Evolutionary conservation across 1,140 invertebrate genomes (phyloP).

Genomic region (Limonius californicus): DNA sequence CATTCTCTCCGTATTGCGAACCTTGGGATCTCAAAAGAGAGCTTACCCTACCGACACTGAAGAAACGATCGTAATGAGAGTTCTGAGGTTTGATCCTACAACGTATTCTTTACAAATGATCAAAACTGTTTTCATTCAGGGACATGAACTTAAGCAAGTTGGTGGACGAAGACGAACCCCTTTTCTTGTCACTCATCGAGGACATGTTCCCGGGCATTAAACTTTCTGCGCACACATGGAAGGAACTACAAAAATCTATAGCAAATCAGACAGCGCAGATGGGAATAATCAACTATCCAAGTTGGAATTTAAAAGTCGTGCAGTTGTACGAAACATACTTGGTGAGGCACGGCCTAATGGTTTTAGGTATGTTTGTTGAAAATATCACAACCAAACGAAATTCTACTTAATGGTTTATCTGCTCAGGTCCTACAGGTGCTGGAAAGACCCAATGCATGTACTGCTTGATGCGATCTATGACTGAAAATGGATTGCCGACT

Average conservation of each 20-base stretch:
- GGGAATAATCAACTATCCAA: conserved; percentile 86
- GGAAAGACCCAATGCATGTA: conserved; percentile 88
- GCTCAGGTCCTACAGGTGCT: conserved; percentile 70
- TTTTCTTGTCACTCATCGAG: conserved; percentile 89
- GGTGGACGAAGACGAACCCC: conserved; percentile 80
- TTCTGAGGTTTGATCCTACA: too few species aligned
- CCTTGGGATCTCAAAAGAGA: conserved; percentile 73
- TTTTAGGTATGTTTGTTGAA: conserved; percentile 84
- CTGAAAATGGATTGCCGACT: conserved; percentile 73
- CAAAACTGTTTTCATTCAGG: too few species aligned
- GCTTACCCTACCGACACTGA: conserved; percentile 65
- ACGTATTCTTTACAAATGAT: too few species aligned
- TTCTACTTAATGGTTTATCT: background rate
- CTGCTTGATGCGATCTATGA: conserved; percentile 77
- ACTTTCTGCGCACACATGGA: conserved; percentile 77
- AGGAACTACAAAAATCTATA: conserved; percentile 79
- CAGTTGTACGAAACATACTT: conserved; percentile 90
- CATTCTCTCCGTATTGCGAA: conserved; percentile 89
- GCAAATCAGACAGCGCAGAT: conserved; percentile 74
- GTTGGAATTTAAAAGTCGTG: conserved; percentile 81
- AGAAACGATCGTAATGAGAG: conserved; percentile 79
- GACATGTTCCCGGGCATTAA: conserved; percentile 87
- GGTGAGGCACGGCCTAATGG: conserved; percentile 92
- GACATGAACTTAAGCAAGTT: conserved; percentile 94
- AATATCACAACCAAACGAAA: background rate